phyloP scores from a whole-genome alignment of 2,888 invertebrate species.

The Melieria crassipennis region DNA sequence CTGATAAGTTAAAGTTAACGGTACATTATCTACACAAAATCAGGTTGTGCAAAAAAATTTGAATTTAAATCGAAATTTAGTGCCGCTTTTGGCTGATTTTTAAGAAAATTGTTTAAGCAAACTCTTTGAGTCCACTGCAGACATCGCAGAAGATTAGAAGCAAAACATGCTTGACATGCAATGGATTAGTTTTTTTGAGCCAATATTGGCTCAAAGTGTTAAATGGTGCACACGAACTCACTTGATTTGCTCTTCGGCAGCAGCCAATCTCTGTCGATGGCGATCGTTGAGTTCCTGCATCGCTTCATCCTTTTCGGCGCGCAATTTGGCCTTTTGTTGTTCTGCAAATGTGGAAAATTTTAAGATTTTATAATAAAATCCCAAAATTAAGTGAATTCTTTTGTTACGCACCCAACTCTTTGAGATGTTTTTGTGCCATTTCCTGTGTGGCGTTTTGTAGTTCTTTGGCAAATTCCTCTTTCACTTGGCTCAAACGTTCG shows the following conservation, averaged over 20 bases:
- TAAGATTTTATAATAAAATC: neutral
- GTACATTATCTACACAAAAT: no score
- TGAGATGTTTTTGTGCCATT: constrained; percentile 72
- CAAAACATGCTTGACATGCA: no score
- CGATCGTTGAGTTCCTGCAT: constrained; percentile 68
- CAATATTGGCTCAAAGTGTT: no score
- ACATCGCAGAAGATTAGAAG: no score
- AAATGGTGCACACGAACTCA: constrained; percentile 49
- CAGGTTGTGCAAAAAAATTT: no score
- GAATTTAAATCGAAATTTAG: no score
- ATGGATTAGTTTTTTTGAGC: no score
- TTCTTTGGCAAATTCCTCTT: constrained; percentile 64
- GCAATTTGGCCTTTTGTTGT: constrained; percentile 69
- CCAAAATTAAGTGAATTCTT: neutral
- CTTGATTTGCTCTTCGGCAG: constrained; percentile 67
- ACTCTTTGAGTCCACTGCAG: no score
- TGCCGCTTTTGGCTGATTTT: no score
- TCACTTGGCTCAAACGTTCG: constrained; percentile 68
- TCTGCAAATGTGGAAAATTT: constrained; percentile 53
- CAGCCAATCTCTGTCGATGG: constrained; percentile 65
- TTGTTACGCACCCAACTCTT: constrained; percentile 71
- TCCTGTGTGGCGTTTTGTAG: constrained; percentile 69
- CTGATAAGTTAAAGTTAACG: no score
- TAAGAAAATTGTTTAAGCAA: no score
- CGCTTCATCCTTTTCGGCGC: constrained; percentile 70